phyloP scores from a whole-genome alignment of 2,113 vertebrate genomes.

The Lipotes vexillifer region DNA sequence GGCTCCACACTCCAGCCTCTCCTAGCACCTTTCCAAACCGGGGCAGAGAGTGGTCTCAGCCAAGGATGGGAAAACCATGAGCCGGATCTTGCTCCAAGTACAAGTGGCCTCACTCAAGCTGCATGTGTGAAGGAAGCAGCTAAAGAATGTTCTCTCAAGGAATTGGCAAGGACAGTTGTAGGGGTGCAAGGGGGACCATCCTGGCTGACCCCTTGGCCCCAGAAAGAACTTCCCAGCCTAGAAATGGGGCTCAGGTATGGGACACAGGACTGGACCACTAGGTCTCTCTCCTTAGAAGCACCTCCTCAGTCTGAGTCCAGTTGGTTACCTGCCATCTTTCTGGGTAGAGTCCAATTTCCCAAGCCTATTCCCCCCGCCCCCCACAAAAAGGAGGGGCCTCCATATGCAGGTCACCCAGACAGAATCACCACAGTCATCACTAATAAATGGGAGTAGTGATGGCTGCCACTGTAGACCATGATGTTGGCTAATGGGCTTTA shows the following conservation, averaged over 20 bases:
- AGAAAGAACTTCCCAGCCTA: background rate
- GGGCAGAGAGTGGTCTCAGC: background rate
- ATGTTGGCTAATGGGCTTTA: background rate
- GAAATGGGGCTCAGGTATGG: background rate
- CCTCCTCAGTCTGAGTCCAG: background rate
- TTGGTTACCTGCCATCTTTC: background rate
- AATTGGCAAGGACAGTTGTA: background rate
- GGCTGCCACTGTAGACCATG: fast-evolving
- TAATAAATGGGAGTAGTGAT: background rate
- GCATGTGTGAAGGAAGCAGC: background rate
- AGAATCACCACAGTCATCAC: background rate
- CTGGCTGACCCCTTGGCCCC: background rate
- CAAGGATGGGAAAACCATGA: background rate
- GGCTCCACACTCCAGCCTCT: background rate
- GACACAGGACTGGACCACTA: background rate
- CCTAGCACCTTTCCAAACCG: background rate
- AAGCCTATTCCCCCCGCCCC: background rate
- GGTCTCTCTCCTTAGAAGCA: background rate
- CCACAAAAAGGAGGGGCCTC: background rate
- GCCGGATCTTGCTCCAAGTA: background rate
- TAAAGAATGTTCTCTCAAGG: background rate
- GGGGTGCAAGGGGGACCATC: too few relatives aligned
- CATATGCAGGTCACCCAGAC: background rate
- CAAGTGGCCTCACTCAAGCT: background rate
- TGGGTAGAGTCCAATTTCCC: background rate